Evolutionary conservation across 1,140 invertebrate genomes (phyloP).

Genomic region (Platyscapa corneri): DNA sequence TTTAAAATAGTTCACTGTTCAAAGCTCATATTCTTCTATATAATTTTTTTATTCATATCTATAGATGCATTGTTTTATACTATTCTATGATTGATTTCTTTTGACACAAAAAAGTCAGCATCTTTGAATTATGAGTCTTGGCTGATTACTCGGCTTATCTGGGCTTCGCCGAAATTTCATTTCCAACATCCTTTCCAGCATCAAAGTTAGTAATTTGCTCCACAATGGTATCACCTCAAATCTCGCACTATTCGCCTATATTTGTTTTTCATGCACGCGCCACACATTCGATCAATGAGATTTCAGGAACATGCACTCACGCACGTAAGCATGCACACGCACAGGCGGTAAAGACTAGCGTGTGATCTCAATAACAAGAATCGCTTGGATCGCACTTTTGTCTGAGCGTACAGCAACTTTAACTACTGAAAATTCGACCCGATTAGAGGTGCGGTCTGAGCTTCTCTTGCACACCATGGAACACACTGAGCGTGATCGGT

Average conservation of each 20-base stretch:
- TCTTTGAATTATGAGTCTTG: too few relatives aligned
- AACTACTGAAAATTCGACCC: constrained; percentile 28
- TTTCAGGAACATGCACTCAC: background rate
- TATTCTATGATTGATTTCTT: too few relatives aligned
- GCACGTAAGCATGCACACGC: background rate
- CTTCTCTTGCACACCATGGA: background rate
- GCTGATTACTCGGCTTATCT: too few relatives aligned
- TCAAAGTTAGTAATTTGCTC: too few relatives aligned
- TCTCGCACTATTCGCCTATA: background rate
- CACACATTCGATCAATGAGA: background rate
- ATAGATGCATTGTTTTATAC: too few relatives aligned
- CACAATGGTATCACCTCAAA: background rate
- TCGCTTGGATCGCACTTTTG: background rate
- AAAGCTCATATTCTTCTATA: too few relatives aligned
- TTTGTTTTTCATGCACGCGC: background rate
- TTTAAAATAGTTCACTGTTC: too few relatives aligned
- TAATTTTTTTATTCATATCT: too few relatives aligned
- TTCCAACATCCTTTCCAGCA: too few relatives aligned
- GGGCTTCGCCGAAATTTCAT: too few relatives aligned
- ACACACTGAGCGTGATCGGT: constrained; percentile 19
- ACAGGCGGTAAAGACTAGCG: background rate
- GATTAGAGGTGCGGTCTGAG: background rate
- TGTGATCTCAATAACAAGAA: background rate
- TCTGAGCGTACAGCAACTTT: background rate
- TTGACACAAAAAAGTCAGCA: too few relatives aligned